These are phyloP conservation scores for Galaxias olidus DNA, from an alignment of 2,797 vertebrate genomes.

Conservation along the genomic window DNA sequence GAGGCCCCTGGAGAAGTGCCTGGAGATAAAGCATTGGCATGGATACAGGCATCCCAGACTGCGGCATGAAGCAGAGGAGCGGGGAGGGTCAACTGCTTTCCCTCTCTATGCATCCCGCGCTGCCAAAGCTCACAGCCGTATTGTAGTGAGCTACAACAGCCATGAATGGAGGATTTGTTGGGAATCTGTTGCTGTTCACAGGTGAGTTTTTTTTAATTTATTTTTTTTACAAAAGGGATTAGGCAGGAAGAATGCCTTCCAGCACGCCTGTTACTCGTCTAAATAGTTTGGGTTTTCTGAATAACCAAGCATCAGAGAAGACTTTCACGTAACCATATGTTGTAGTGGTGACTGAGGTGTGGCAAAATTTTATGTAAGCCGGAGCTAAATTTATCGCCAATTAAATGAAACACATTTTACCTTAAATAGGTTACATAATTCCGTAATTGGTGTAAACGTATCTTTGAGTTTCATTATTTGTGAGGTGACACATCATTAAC, in stretches of 20 bases:
- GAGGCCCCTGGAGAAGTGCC: slow-evolving; percentile 26
- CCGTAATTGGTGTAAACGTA: too few relatives aligned
- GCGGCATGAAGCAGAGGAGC: slow-evolving; percentile 21
- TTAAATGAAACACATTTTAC: too few relatives aligned
- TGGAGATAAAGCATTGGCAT: slow-evolving; percentile 33
- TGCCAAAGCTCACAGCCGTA: slow-evolving; percentile 18
- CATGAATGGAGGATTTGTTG: slow-evolving; percentile 35
- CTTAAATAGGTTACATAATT: too few relatives aligned
- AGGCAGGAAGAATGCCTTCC: too few relatives aligned
- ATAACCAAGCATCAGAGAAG: too few relatives aligned
- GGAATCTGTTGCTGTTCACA: slow-evolving; percentile 28
- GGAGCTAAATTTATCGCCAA: too few relatives aligned
- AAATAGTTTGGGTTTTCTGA: too few relatives aligned
- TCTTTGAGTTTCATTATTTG: slow-evolving; percentile 25
- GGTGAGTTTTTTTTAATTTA: slow-evolving; percentile 32
- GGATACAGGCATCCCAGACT: slow-evolving; percentile 20
- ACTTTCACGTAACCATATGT: too few relatives aligned
- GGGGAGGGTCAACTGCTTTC: slow-evolving; percentile 25
- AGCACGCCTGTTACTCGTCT: too few relatives aligned
- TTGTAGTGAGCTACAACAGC: slow-evolving; percentile 13
- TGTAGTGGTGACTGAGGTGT: too few relatives aligned
- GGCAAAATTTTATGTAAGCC: too few relatives aligned
- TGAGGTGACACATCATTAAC: slow-evolving; percentile 40
- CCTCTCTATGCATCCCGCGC: slow-evolving; percentile 1
- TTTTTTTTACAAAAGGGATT: too few relatives aligned